Percentiles rank a stretch among this genome's conserved stretches.
phyloP scores from a whole-genome alignment of 2,113 vertebrate species.

The Orthonyx spaldingii region DNA sequence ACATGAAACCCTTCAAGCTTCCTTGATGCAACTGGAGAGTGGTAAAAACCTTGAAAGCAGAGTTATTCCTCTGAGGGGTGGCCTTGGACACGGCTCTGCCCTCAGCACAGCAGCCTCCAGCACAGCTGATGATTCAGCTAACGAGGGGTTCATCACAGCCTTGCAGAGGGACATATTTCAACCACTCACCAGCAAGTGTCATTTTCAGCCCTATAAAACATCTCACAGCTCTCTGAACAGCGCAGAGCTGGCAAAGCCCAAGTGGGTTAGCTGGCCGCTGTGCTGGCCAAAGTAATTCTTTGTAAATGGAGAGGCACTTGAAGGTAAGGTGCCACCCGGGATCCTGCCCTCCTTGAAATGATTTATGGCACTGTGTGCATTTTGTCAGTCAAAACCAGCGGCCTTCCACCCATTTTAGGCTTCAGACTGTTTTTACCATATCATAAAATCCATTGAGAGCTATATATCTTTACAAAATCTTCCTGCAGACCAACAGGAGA shows the following conservation, averaged over 20 bases:
- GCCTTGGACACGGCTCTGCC: not conserved
- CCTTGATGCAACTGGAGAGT: not conserved
- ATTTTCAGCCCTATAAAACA: not conserved
- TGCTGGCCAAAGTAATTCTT: slow-evolving; percentile 61
- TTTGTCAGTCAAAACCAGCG: slow-evolving; percentile 44
- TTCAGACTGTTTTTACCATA: slow-evolving; percentile 54
- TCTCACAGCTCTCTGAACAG: not conserved
- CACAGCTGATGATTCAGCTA: not conserved
- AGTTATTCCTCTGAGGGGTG: not conserved
- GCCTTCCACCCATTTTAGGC: slow-evolving; percentile 34
- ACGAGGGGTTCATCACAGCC: not conserved
- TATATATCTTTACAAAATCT: not conserved
- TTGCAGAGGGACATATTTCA: not conserved
- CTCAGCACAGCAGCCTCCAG: not conserved
- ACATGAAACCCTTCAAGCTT: not conserved
- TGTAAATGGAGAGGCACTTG: slow-evolving; percentile 52
- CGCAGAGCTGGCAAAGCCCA: slow-evolving; percentile 46
- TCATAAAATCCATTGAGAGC: slow-evolving; percentile 35
- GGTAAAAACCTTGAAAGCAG: not conserved
- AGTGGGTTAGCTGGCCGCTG: slow-evolving; percentile 40
- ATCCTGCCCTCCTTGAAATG: slow-evolving; percentile 44
- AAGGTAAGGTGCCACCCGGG: slow-evolving; percentile 56
- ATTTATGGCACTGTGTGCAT: slow-evolving; percentile 34
- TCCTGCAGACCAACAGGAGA: not conserved
- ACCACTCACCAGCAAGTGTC: not conserved